Base-by-base conservation (phyloP, 2,113 vertebrate species). In the Leuciscus idus region DNA sequence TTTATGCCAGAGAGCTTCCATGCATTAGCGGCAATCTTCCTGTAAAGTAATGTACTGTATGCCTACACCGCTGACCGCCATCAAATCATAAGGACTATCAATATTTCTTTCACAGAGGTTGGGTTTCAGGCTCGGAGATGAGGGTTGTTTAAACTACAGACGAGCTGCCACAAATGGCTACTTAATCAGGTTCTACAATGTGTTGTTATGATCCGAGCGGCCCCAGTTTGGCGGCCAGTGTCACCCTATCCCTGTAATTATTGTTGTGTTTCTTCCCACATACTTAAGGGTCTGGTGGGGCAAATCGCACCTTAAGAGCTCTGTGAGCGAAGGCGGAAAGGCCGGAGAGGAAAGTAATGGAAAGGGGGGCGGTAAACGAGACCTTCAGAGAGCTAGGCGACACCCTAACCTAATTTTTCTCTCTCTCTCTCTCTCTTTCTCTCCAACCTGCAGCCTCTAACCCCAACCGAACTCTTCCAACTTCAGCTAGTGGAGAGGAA, bases 151-250 rank as follows among this genome's bases (percentile, higher is more conserved):
- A 91, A 87, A 94, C 93, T 92, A 92, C 91, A 86, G 89, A 62
- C 30, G 89, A 88, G 89, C 91, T 13, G 89, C 93, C 91, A 77
- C 94, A 95, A 95, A 95, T 94, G 93, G 94, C 92, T 91, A 86
- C 92, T 93, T 95, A 94, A 95, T 95, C 93, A 92, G 92, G 91
- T 95, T 93, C 92, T 92, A 92, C 92, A 92, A 91, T 92, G 92
- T 94, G 94, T 94, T 94, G 93, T 94, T 94, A 92, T 95, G 93
- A 93, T 94, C 90, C 50, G 86, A 94, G 87, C 33, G 87, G 92
- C 92, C 92, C 95, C 91, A 81, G 90, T 93, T 92, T 92, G 91
- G 91, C 91, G 88, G 92, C 90, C 90, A 75, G 88, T 89, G 91
- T 90, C 91, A 92, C 92, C 93, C 89, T 89, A 94, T 91, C 90